A percentile compares a stretch with the other conserved stretches of the same genome.
phyloP scores from a whole-genome alignment of 2,797 vertebrate species.

The Epinephelus coioides region DNA sequence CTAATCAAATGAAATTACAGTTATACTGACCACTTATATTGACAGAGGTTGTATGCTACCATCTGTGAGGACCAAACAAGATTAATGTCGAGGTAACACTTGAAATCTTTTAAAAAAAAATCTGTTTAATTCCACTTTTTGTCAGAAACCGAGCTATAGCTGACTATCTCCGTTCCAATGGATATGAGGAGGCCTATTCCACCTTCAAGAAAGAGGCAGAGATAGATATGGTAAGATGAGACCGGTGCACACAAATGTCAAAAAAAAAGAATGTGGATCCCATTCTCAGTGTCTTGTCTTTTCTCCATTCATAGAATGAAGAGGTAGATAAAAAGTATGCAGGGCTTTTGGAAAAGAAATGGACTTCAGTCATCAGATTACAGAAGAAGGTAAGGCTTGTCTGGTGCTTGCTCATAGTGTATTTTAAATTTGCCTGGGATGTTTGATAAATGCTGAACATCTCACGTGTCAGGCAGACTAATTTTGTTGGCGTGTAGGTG shows the following conservation, averaged over 20 bases:
- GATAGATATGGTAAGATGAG: slow-evolving; percentile 93
- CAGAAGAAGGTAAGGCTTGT: slow-evolving; percentile 94
- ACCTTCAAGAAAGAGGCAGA: slow-evolving; percentile 99
- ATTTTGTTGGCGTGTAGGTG: neutral
- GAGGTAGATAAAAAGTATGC: slow-evolving; percentile 99
- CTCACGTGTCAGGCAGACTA: neutral
- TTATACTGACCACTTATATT: neutral
- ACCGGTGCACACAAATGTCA: neutral
- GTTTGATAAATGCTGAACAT: neutral
- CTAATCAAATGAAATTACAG: neutral
- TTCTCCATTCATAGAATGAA: slow-evolving; percentile 90
- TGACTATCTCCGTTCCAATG: slow-evolving; percentile 99
- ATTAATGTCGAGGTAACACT: neutral
- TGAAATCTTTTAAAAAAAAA: slow-evolving; percentile 1
- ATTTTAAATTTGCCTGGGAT: neutral
- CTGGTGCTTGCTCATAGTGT: neutral
- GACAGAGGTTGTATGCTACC: no score
- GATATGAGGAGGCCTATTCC: slow-evolving; percentile 98
- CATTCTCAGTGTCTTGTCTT: slow-evolving; percentile 25
- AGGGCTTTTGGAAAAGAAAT: slow-evolving; percentile 99
- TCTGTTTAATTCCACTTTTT: slow-evolving; percentile 37
- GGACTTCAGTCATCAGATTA: slow-evolving; percentile 99
- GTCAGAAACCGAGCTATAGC: slow-evolving; percentile 99
- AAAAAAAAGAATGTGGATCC: neutral
- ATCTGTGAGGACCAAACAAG: neutral